Evolutionary conservation across 2,888 invertebrate species (phyloP), one percentile per base, ranked within the genome.

Genomic region (Tortrix viridana): DNA sequence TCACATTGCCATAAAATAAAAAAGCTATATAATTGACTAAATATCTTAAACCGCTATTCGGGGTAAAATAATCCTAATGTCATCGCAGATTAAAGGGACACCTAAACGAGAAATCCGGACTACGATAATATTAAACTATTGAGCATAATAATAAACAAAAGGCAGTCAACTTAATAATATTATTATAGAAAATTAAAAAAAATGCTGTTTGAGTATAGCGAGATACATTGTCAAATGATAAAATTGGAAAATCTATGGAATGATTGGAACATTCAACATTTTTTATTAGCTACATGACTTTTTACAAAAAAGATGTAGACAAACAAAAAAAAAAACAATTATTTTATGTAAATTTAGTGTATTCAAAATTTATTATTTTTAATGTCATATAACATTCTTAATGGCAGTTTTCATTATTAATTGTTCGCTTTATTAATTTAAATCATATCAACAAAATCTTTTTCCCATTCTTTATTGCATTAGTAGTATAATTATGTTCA

Each of bases 21-120:
- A 85, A 88, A 89, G 84, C 85, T 88, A 86, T 85, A 88, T 92
- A 91, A 90, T 92, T 91, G 91, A 91, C 92, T 92, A 91, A 89
- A 91, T 89, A 92, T 80, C 90, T 91, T 90, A 89, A 82, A 84
- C 76, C 77, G 83, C 86, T 86, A 87, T 73, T 71, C 72, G 81
- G 81, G 79, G 65, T 69, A 71, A 81, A 75, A 78, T 81, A 81
- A 86, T 85, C 81, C 85, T 87, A 88, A 85, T 82, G 82, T 86
- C 88, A 82, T 83, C 82, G 81, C 64, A 62, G 55, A 62, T 46
- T 56, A 65, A 65, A 61, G 53, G 60, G 48, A 74, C 77, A 80
- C 73, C 79, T 76, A 78, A 72, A 77, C 70, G 67, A 82, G 74
- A 79, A 70, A 71, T 71, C 74, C 77, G 74, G 77, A 80, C 75